phyloP scores from a whole-genome alignment of 1,140 invertebrate genomes.

The Megalopta genalis region DNA sequence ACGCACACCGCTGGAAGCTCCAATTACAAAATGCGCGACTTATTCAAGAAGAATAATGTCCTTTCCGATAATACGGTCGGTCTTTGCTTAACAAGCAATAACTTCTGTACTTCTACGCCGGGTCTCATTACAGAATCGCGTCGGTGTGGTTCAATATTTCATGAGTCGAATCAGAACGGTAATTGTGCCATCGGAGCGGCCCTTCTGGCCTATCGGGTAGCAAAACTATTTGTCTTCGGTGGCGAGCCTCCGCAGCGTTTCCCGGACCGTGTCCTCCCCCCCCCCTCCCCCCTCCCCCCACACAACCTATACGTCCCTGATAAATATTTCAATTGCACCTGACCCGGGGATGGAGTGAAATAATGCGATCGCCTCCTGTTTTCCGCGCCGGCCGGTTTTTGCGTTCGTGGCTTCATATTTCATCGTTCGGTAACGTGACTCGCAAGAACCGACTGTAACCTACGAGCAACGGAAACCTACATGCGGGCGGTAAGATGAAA shows the following conservation, averaged over 20 bases:
- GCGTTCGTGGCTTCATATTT: slow-evolving; percentile 47
- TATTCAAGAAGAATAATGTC: not conserved
- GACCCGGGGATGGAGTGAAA: slow-evolving; percentile 41
- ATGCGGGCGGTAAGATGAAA: slow-evolving; percentile 38
- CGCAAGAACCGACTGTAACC: slow-evolving; percentile 21
- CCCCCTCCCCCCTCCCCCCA: too few relatives aligned
- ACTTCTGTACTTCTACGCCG: not conserved
- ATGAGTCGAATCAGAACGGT: slow-evolving; percentile 23
- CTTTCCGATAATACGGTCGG: not conserved
- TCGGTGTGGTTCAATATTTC: slow-evolving; percentile 15
- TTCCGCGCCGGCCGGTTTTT: slow-evolving; percentile 36
- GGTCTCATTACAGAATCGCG: not conserved
- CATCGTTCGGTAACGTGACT: slow-evolving; percentile 54
- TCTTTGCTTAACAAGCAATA: not conserved
- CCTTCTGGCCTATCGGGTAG: slow-evolving; percentile 23
- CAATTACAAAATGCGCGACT: not conserved
- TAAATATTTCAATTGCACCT: slow-evolving; percentile 67
- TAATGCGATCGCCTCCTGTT: slow-evolving; percentile 53
- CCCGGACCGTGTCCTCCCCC: not conserved
- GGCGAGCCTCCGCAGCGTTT: slow-evolving; percentile 40
- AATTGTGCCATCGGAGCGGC: slow-evolving; percentile 18
- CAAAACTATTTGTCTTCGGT: slow-evolving; percentile 56
- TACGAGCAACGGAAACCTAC: not conserved
- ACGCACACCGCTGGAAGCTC: too few relatives aligned
- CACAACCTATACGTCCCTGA: slow-evolving; percentile 42